Evolutionary conservation across 1,140 invertebrate species (phyloP).

Genomic region (Polypedilum vanderplanki): DNA sequence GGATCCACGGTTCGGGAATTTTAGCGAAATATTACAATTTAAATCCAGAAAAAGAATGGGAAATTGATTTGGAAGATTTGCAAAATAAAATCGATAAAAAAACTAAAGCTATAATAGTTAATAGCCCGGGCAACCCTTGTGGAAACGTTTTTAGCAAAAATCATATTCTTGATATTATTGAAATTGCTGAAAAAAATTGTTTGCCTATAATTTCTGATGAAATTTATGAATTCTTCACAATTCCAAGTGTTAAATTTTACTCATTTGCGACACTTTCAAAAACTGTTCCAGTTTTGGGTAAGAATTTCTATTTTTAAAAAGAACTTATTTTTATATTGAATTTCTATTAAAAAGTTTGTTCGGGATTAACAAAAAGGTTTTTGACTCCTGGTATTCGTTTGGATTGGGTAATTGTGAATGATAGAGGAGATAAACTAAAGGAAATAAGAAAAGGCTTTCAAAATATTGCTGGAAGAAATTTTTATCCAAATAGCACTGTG

Average conservation of each 20-base stretch:
- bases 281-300: background rate
- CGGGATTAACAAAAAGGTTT: background rate
- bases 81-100: constrained; percentile 78
- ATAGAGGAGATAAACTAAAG: background rate
- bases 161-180: background rate
- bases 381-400: background rate
- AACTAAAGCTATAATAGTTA: constrained; percentile 83
- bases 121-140: constrained; percentile 61
- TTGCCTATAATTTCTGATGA: background rate
- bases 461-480: background rate
- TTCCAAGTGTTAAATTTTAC: background rate
- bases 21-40: constrained; percentile 74
- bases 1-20: constrained; percentile 75
- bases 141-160: background rate
- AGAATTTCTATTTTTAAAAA: background rate
- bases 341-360: background rate
- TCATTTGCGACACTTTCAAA: background rate
- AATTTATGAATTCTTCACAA: constrained; percentile 3
- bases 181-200: background rate
- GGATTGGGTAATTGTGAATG: background rate
- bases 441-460: background rate
- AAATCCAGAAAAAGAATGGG: constrained; percentile 77
- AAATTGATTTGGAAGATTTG: constrained; percentile 77
- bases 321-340: background rate
- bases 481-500: background rate